Evolutionary conservation across 1,140 invertebrate species (phyloP), one percentile per base, ranked within the genome.

Genomic region (Chrysopa pallens): DNA sequence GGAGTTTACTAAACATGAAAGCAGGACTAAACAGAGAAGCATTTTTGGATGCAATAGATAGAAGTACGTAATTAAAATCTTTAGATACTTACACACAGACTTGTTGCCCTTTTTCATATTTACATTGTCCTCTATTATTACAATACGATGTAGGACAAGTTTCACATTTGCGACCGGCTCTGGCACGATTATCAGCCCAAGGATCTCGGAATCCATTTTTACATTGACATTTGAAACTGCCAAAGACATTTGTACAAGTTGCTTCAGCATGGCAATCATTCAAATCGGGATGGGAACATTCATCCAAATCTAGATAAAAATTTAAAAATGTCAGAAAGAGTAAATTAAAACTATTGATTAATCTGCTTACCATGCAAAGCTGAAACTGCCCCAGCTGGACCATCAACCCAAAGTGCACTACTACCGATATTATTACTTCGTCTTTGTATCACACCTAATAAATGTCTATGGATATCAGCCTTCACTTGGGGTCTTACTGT

Each of bases 181-280:
- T 63, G 36, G 69, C 68, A 1, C 66, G 62, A 47, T 74, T 71
- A 39, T 76, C 74, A 29, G 70, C 66, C 60, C 74, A 76, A 9
- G 74, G 74, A 63, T 88, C 85, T 23, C 78, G 74, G 15, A 81
- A 81, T 5, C 89, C 89, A 7, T 74, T 60, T 6, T 74, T 74
- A 55, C 92, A 98, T 5, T 67, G 65, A 52, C 93, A 98, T 60
- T 72, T 76, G 55, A 90, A 97, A 6, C 79, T 79, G 9, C 92
- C 92, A 69, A 87, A 90, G 1, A 74, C 76, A 58, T 98, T 98
- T 28, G 76, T 75, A 62, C 94, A 98, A 1, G 66, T 72, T 0
- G 84, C 91, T 39, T 82, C 72, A 8, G 76, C 69, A 49, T 89
- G 81, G 53, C 94, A 98, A 58, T 98, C 93, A 57, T 98, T 87